Percentiles rank a stretch among this genome's conserved stretches.
phyloP scores from a whole-genome alignment of 2,888 invertebrate genomes.

The Sphecodes monilicornis region DNA sequence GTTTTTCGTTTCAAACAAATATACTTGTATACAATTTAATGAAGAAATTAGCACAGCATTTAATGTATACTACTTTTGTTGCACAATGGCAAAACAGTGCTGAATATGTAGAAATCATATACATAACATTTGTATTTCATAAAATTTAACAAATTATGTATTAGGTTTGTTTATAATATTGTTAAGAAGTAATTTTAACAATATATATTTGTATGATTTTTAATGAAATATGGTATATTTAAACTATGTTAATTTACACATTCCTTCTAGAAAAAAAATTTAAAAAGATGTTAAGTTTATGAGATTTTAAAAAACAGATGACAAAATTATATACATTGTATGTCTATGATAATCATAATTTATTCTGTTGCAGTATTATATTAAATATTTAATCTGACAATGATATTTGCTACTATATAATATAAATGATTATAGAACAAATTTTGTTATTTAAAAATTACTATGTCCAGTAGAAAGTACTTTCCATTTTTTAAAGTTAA shows the following conservation, averaged over 20 bases:
- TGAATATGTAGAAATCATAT: background rate
- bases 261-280: background rate
- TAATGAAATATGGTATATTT: background rate
- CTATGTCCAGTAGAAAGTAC: background rate
- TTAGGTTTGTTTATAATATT: background rate
- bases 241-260: background rate
- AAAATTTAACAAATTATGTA: background rate
- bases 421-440: background rate
- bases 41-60: conserved; percentile 8
- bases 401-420: background rate
- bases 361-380: background rate
- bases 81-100: background rate
- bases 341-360: conserved; percentile 14
- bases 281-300: conserved; percentile 8
- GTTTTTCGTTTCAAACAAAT: conserved; percentile 16
- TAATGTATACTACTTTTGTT: conserved; percentile 11
- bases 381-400: background rate
- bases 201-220: background rate
- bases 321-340: background rate
- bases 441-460: background rate
- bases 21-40: background rate
- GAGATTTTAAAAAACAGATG: conserved; percentile 3
- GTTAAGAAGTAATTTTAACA: background rate
- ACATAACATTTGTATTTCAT: background rate
- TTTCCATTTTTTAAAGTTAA: background rate